Evolutionary conservation across 2,113 vertebrate genomes (phyloP).

Genomic region (Scophthalmus maximus): DNA sequence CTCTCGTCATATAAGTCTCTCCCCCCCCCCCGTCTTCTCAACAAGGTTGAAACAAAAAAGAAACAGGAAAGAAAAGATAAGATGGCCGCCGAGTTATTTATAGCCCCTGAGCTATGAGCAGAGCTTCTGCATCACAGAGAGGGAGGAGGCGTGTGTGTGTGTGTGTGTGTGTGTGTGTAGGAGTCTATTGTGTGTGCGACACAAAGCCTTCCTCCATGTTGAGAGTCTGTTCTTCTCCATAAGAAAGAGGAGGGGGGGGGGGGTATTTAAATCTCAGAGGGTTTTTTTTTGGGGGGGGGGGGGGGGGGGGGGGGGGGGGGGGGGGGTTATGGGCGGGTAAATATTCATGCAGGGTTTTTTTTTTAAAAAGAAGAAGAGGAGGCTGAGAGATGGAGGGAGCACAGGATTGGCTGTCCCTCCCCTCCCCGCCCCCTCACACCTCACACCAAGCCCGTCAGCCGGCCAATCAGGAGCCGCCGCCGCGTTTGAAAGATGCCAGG

Average conservation of each 20-base stretch:
- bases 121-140: slow-evolving; percentile 39
- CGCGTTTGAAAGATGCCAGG: slow-evolving; percentile 64
- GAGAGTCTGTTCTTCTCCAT: slow-evolving; percentile 47
- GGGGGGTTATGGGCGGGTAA: background rate
- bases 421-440: slow-evolving; percentile 33
- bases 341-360: slow-evolving; percentile 11
- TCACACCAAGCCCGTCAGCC: slow-evolving; percentile 1
- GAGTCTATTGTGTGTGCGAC: slow-evolving; percentile 55
- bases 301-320: background rate
- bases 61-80: slow-evolving; percentile 33
- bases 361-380: background rate
- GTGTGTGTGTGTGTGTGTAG: too few relatives aligned
- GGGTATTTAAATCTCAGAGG: slow-evolving; percentile 35
- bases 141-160: too few relatives aligned
- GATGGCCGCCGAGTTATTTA: slow-evolving; percentile 70
- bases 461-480: slow-evolving; percentile 54
- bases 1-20: too few relatives aligned
- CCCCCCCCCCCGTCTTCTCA: background rate
- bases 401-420: slow-evolving; percentile 39
- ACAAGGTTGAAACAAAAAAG: slow-evolving; percentile 13
- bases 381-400: slow-evolving; percentile 19
- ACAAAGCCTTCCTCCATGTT: slow-evolving; percentile 56
- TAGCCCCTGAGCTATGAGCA: slow-evolving; percentile 39
- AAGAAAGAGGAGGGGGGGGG: slow-evolving; percentile 31
- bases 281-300: background rate